These are phyloP conservation scores for Cheiracanthium punctorium DNA, from an alignment of 2,888 invertebrate species.

Conservation along the genomic window DNA sequence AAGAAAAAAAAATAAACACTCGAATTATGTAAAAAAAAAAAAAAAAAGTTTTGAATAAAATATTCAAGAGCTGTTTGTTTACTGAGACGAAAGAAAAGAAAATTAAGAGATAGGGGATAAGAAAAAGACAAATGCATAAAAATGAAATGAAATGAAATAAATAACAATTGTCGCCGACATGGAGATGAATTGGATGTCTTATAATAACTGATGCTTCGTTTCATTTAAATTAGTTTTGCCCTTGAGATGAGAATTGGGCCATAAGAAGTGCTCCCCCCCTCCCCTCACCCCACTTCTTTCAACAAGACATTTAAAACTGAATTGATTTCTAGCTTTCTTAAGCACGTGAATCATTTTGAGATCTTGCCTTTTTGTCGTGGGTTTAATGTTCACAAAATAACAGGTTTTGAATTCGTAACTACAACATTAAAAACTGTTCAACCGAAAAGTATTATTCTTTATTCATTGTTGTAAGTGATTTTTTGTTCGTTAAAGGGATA, in stretches of 20 bases:
- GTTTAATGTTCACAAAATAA: background rate
- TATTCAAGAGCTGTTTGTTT: slow-evolving; percentile 48
- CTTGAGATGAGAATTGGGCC: background rate
- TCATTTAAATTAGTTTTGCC: slow-evolving; percentile 7
- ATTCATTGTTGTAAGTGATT: no score
- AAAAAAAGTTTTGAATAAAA: slow-evolving; percentile 48
- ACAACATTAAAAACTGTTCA: background rate
- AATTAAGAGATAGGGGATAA: background rate
- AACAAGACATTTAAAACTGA: background rate
- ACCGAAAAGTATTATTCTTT: no score
- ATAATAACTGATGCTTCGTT: slow-evolving; percentile 3
- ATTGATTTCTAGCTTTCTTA: background rate
- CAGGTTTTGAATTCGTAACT: slow-evolving; percentile 7
- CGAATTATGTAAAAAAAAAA: background rate
- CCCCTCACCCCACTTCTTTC: background rate
- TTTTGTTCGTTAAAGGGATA: no score
- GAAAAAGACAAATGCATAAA: background rate
- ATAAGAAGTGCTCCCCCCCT: background rate
- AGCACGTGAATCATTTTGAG: background rate
- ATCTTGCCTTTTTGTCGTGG: background rate
- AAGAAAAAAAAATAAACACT: slow-evolving; percentile 12
- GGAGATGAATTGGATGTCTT: background rate
- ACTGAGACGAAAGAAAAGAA: slow-evolving; percentile 13
- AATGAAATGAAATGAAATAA: slow-evolving; percentile 12
- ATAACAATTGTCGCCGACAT: background rate